Conservation (phyloP, 2,797 vertebrate genomes). For the Lutjanus campechanus region DNA sequence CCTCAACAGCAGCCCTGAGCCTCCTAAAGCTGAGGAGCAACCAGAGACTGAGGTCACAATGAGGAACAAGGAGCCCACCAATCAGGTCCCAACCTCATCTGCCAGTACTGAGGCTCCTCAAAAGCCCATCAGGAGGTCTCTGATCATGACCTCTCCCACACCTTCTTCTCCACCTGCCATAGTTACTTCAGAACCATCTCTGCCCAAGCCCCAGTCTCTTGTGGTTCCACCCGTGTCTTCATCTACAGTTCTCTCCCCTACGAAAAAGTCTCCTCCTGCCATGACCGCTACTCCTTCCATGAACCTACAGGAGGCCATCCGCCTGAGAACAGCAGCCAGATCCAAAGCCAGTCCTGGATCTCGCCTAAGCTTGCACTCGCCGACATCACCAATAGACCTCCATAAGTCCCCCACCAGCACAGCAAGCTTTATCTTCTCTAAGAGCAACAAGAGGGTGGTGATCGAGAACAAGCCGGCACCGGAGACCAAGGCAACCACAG, state of each 20-base stretch:
- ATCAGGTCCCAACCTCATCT: conserved; percentile 29
- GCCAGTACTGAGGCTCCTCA: conserved; percentile 82
- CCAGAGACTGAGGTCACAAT: conserved; percentile 54
- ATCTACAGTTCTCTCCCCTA: conserved; percentile 81
- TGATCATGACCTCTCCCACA: conserved; percentile 83
- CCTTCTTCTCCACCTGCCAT: conserved; percentile 76
- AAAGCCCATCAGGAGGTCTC: conserved; percentile 91
- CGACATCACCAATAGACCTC: conserved; percentile 67
- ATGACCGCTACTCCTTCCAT: conserved; percentile 77
- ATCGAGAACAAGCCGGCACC: conserved; percentile 84
- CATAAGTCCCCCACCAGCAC: conserved; percentile 89
- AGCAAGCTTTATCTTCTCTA: conserved; percentile 97
- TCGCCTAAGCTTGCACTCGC: conserved; percentile 74
- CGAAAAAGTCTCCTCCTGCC: conserved; percentile 80
- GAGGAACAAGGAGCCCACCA: conserved; percentile 39
- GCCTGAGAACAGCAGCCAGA: conserved; percentile 88
- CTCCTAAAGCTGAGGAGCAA: conserved; percentile 51
- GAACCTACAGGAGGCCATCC: conserved; percentile 91
- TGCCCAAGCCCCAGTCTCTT: conserved; percentile 42
- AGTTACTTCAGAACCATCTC: conserved; percentile 54
- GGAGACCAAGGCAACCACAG: conserved; percentile 83
- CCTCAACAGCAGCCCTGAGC: conserved; percentile 78
- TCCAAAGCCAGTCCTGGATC: conserved; percentile 71
- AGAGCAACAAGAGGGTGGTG: conserved; percentile 89
- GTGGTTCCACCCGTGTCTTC: conserved; percentile 41